These are phyloP conservation scores for Siderastrea radians DNA, from an alignment of 92 coral and sea anemone species.

Conservation along the genomic window DNA sequence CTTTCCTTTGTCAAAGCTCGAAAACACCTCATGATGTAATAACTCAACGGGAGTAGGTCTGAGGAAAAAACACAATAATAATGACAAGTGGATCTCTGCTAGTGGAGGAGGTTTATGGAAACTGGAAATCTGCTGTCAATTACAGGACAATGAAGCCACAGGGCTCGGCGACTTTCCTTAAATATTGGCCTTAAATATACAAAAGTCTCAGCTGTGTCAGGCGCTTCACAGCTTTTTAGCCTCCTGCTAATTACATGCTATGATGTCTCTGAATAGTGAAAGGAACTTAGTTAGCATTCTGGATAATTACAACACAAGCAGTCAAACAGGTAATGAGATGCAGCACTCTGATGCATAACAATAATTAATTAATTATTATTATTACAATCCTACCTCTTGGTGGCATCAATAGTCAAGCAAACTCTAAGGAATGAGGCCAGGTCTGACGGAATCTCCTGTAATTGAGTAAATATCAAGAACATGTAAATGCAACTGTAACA, in stretches of 20 bases:
- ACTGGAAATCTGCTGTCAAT: neutral
- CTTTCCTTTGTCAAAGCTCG: conserved; percentile 66
- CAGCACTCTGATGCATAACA: no score
- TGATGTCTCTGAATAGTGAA: no score
- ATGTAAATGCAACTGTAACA: neutral
- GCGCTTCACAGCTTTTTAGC: no score
- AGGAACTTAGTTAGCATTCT: no score
- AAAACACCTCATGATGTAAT: conserved; percentile 84
- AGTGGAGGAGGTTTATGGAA: no score
- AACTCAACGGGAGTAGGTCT: conserved; percentile 87
- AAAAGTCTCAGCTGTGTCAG: no score
- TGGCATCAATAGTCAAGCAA: conserved; percentile 81
- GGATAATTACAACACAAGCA: no score
- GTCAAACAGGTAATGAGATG: no score
- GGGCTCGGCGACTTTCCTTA: no score
- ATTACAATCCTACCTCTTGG: conserved; percentile 67
- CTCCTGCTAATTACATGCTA: no score
- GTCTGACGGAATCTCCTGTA: conserved; percentile 83
- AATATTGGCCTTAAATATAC: no score
- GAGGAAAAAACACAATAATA: neutral
- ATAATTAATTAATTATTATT: neutral
- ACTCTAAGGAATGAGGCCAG: conserved; percentile 79
- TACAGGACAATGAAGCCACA: neutral
- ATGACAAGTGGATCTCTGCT: neutral
- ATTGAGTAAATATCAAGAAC: neutral